Conservation (phyloP, 1,140 invertebrate genomes). For the Caenorhabditis latens region DNA sequence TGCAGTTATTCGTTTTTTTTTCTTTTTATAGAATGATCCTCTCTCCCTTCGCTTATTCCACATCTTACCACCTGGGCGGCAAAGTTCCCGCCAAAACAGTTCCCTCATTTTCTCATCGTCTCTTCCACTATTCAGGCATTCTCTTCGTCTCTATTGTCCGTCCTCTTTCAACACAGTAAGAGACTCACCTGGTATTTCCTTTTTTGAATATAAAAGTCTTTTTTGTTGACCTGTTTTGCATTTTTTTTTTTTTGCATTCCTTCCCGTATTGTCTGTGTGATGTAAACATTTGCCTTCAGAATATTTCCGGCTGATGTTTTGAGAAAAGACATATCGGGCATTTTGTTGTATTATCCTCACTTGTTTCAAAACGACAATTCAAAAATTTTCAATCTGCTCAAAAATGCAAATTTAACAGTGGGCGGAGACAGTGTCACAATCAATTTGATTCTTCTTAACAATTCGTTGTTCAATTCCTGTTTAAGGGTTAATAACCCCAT, state of each 20-base stretch:
- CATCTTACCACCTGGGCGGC: neutral
- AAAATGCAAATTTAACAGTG: too few species aligned
- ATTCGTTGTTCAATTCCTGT: too few species aligned
- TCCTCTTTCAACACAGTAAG: neutral
- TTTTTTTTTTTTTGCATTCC: neutral
- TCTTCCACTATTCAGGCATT: neutral
- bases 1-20: too few species aligned
- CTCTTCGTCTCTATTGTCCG: neutral
- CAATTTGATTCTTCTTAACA: too few species aligned
- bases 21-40: too few species aligned
- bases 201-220: neutral
- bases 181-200: neutral
- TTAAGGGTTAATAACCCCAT: too few species aligned
- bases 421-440: too few species aligned
- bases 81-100: conserved; percentile 41
- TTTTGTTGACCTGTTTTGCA: neutral
- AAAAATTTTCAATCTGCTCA: too few species aligned
- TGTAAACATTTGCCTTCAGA: neutral
- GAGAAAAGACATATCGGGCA: too few species aligned
- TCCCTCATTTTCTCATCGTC: neutral
- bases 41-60: too few species aligned
- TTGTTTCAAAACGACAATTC: too few species aligned
- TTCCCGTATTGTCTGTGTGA: neutral
- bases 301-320: neutral
- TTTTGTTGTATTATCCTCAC: too few species aligned